Percentiles rank a stretch among this genome's conserved stretches.
These are phyloP conservation scores for Ernsta delagoae DNA, from an alignment of 2,888 invertebrate species.

Conservation along the genomic window DNA sequence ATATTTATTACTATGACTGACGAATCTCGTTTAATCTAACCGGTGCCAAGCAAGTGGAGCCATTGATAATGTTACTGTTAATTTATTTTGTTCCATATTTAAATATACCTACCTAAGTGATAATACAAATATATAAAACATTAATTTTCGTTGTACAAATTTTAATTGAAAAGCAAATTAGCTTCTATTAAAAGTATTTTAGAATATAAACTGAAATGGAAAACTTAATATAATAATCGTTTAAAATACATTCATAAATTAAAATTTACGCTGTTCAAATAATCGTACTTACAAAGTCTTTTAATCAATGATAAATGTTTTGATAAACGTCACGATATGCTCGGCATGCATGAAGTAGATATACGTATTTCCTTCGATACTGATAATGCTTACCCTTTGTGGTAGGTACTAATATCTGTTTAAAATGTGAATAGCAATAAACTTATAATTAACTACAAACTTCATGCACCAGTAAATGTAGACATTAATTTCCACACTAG, in stretches of 20 bases:
- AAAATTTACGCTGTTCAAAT: conserved; percentile 64
- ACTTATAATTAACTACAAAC: conserved; percentile 83
- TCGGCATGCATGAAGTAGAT: conserved; percentile 55
- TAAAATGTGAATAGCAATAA: conserved; percentile 79
- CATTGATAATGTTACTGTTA: too few species aligned
- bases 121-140: too few species aligned
- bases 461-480: conserved; percentile 85
- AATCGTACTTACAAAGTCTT: conserved; percentile 55
- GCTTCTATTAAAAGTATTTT: too few species aligned
- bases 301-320: conserved; percentile 73
- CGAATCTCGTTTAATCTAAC: conserved; percentile 14
- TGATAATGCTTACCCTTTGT: conserved; percentile 81
- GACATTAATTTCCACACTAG: conserved; percentile 85
- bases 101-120: too few species aligned
- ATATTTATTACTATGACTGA: conserved; percentile 32
- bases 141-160: too few species aligned
- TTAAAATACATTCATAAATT: background rate
- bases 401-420: conserved; percentile 65
- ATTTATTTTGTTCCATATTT: too few species aligned
- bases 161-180: too few species aligned
- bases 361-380: conserved; percentile 79
- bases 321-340: conserved; percentile 67
- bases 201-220: too few species aligned
- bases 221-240: background rate
- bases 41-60: background rate